Conservation (phyloP, 2,797 vertebrate genomes). For the Passerculus sandwichensis region DNA sequence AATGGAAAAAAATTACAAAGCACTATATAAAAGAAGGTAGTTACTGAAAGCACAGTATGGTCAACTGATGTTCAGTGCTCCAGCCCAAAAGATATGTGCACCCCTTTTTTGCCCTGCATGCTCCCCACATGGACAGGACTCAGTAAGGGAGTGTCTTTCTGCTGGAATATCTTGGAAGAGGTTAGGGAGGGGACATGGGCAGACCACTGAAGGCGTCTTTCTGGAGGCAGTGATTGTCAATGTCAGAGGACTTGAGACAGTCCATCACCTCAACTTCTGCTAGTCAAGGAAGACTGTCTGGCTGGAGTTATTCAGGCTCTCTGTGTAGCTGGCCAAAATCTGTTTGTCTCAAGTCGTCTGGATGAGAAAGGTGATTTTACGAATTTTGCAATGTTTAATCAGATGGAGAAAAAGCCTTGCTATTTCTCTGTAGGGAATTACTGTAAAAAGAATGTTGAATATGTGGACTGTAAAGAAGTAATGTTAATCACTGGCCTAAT, state of each 20-base stretch:
- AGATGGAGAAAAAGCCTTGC: background rate
- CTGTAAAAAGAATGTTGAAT: background rate
- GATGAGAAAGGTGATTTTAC: background rate
- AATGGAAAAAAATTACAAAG: background rate
- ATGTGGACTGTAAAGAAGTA: background rate
- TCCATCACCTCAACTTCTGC: background rate
- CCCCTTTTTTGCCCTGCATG: background rate
- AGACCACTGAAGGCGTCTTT: background rate
- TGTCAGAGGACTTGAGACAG: background rate
- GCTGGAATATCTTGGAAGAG: background rate
- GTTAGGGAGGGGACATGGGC: fast-evolving
- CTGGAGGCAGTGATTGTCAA: background rate
- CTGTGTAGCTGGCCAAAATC: background rate
- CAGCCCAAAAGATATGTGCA: background rate
- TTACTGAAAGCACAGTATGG: background rate
- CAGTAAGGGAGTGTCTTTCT: background rate
- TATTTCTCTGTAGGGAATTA: background rate
- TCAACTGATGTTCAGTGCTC: background rate
- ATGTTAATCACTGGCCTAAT: background rate
- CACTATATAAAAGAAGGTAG: background rate
- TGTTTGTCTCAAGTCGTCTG: background rate
- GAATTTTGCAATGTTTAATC: background rate
- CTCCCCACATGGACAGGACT: background rate
- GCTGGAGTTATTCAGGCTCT: background rate
- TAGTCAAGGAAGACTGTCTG: background rate